Evolutionary conservation across 2,888 invertebrate species (phyloP), one percentile per base, ranked within the genome.

Genomic region (Athalia rosae): DNA sequence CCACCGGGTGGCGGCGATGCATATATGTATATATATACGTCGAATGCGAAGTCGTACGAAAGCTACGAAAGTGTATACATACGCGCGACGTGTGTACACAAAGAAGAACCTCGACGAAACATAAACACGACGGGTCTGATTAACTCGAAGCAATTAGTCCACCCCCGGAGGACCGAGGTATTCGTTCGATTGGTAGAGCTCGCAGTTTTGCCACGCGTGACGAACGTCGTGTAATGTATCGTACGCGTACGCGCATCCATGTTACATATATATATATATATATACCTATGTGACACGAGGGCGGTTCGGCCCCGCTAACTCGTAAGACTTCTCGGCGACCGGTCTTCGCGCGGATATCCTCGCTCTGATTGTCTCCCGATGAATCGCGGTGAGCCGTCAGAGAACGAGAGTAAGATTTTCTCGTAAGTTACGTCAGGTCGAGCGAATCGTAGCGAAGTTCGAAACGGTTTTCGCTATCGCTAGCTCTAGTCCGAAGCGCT

Each of bases 131-230:
- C 45, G n/a, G 74, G 56, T 62, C 47, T 74, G 74, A 74, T 74
- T 74, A 74, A 74, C 61, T 73, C 62, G 74, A 50, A 74, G 61
- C 61, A 74, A 74, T 74, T 74, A 74, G 74, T 74, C 71, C 45
- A n/a, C 11, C 9, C 45, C 13, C 45, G 47, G n/a, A 11, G 71
- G n/a, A 53, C 4, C 4, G 6, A 15, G 58, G 13, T 58, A 43
- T 62, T 74, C 74, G 13, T 74, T 48, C 43, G 13, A n/a, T 6
- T 62, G 41, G 48, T 15, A 61, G 15, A 48, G 41, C 61, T n/a
- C 28, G 28, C 28, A 28, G 28, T 28, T 28, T 28, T 28, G 28
- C 2, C 28, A 28, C 28, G 28, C 28, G 28, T 2, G 28, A 28
- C 28, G 28, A 28, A 2, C 28, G 28, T 28, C 28, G 28, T 2